Evolutionary conservation across 1,140 invertebrate genomes (phyloP).

Genomic region (Drosophila busckii): DNA sequence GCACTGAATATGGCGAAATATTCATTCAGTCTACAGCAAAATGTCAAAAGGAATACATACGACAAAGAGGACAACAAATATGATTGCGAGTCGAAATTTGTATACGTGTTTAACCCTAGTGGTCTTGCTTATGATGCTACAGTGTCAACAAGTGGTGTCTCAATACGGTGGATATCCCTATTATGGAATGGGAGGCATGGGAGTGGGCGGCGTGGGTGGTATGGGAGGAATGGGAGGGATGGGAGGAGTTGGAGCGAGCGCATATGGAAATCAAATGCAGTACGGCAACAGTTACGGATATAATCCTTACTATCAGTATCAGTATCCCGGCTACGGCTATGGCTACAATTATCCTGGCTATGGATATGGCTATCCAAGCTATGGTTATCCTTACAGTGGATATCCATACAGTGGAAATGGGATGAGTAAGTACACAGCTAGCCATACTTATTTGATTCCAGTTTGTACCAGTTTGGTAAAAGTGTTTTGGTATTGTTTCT

Average conservation of each 20-base stretch:
- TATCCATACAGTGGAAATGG: conserved; percentile 59
- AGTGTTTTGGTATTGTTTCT: conserved; percentile 73
- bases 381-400: conserved; percentile 42
- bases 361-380: conserved; percentile 44
- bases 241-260: too few relatives aligned
- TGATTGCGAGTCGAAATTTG: conserved; percentile 1
- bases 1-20: conserved; percentile 9
- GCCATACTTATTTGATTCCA: too few relatives aligned
- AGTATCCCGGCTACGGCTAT: conserved; percentile 34
- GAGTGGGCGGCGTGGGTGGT: conserved; percentile 3
- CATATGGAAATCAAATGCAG: too few relatives aligned
- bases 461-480: conserved; percentile 6
- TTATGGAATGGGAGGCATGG: conserved; percentile 26
- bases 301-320: conserved; percentile 31
- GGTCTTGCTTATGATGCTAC: conserved; percentile 22
- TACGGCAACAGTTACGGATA: conserved; percentile 21
- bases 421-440: conserved; percentile 54
- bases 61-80: conserved; percentile 16
- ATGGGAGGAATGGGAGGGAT: too few relatives aligned
- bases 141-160: conserved; percentile 16
- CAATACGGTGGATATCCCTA: conserved; percentile 57
- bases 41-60: conserved; percentile 13
- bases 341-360: conserved; percentile 42
- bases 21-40: conserved; percentile 41
- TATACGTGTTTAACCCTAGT: conserved; percentile 27